phyloP scores from a whole-genome alignment of 2,888 invertebrate species.

The Clepsis dumicolana region DNA sequence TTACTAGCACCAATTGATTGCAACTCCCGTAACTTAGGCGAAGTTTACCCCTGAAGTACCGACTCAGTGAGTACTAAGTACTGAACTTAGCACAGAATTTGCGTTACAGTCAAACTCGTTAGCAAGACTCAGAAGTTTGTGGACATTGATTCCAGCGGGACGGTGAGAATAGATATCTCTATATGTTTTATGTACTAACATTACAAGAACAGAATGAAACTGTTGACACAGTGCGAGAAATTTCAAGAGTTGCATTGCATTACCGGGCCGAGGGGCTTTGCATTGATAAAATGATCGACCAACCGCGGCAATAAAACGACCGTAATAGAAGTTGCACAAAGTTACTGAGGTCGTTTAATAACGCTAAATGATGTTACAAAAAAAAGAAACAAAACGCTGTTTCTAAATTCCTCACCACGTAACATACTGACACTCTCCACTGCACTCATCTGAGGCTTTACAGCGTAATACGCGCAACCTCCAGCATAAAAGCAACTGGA shows the following conservation, averaged over 20 bases:
- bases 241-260: background rate
- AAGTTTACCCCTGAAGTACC: slow-evolving; percentile 11
- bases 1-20: slow-evolving; percentile 21
- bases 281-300: background rate
- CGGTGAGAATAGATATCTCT: slow-evolving; percentile 14
- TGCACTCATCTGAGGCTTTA: slow-evolving; percentile 34
- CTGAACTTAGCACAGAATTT: slow-evolving; percentile 30
- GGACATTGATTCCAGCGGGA: slow-evolving; percentile 26
- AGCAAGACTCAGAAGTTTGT: slow-evolving; percentile 25
- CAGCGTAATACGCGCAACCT: slow-evolving; percentile 22
- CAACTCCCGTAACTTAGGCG: background rate
- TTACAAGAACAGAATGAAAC: background rate
- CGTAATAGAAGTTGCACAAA: background rate
- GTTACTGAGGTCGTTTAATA: background rate
- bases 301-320: background rate
- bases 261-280: background rate
- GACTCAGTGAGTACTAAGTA: slow-evolving; percentile 17
- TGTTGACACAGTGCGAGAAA: background rate
- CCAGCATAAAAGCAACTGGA: slow-evolving; percentile 34
- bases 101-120: slow-evolving; percentile 39
- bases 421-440: slow-evolving; percentile 9
- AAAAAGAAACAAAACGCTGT: too few relatives aligned
- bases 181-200: slow-evolving; percentile 17
- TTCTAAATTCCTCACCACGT: background rate
- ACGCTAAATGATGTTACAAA: background rate